A percentile compares a stretch with the other conserved stretches of the same genome.
These are phyloP conservation scores for Drosophila emarginata DNA, from an alignment of 2,888 invertebrate genomes.

Conservation along the genomic window DNA sequence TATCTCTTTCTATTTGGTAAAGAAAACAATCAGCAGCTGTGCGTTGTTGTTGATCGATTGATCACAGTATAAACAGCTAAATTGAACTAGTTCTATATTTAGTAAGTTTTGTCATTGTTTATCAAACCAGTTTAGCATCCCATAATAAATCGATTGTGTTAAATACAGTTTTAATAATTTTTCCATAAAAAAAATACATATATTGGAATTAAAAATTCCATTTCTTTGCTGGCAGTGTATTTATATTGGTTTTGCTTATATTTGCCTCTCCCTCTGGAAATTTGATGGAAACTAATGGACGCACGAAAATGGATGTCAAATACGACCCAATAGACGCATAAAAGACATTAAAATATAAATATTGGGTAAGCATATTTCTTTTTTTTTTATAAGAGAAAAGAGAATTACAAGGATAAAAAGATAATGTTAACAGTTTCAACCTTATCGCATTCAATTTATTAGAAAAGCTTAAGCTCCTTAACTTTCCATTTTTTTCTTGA, in stretches of 20 bases:
- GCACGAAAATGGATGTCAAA: slow-evolving; percentile 42
- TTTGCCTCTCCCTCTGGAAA: slow-evolving; percentile 55
- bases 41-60: too few species aligned
- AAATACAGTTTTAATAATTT: too few species aligned
- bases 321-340: slow-evolving; percentile 53
- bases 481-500: background rate
- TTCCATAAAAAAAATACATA: too few species aligned
- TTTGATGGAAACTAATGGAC: slow-evolving; percentile 74
- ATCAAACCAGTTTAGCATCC: too few species aligned
- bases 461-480: slow-evolving; percentile 13
- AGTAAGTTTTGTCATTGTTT: too few species aligned
- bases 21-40: too few species aligned
- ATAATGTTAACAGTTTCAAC: background rate
- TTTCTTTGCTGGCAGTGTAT: slow-evolving; percentile 6
- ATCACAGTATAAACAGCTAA: too few species aligned
- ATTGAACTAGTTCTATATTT: too few species aligned
- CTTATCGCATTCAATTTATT: background rate
- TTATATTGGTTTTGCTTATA: slow-evolving; percentile 61
- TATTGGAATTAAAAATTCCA: background rate
- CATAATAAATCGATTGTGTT: too few species aligned
- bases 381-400: background rate
- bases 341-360: slow-evolving; percentile 38
- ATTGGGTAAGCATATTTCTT: background rate
- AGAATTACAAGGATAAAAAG: background rate
- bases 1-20: too few species aligned